Evolutionary conservation across 2,797 vertebrate genomes (phyloP), one percentile per base, ranked within the genome.

Genomic region (Catostomus latipinnis): DNA sequence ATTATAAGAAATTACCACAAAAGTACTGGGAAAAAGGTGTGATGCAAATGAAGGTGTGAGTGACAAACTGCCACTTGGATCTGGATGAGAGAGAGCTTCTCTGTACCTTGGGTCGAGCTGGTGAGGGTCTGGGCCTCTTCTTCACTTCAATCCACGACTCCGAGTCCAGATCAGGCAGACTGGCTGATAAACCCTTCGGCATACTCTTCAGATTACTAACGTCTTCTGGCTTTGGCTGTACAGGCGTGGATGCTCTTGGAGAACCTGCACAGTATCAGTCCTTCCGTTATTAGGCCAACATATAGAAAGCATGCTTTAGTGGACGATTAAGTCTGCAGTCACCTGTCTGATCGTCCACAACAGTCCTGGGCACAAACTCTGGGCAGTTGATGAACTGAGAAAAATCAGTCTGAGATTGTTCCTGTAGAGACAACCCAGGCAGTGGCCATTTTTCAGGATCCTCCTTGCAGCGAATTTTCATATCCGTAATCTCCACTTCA

Each of bases 91-190:
- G 46, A 13, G 1, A 11, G n/a, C 0, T 1, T 8, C 45, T 45
- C 46, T 65, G 12, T n/a, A 96, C 97, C 95, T 96, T 98, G 62
- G 95, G 94, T 86, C 94, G 94, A 74, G 96, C 95, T 0, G 96
- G 97, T 0, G 97, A 98, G 0, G 97, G 96, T 13, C 98, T 90
- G 65, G 97, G 96, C 80, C 97, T 94, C 91, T 98, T 99, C 92
- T 99, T 99, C 65, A 99, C 98, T 90, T 99, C 98, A 45, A 99
- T 99, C 98, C 98, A 99, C 0, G 95, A 96, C 89, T 99, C 98
- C 0, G 96, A 98, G 91, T 99, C 98, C 86, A 99, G 88, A 87
- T 99, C 98, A 0, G 98, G 98, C 54, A 99, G 93, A 84, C 97
- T 98, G 76, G 97, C 96, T 0, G 98, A 99, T 80, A 99, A 92